Conservation (phyloP, 2,888 invertebrate genomes). For the Leptinotarsa haldemani region DNA sequence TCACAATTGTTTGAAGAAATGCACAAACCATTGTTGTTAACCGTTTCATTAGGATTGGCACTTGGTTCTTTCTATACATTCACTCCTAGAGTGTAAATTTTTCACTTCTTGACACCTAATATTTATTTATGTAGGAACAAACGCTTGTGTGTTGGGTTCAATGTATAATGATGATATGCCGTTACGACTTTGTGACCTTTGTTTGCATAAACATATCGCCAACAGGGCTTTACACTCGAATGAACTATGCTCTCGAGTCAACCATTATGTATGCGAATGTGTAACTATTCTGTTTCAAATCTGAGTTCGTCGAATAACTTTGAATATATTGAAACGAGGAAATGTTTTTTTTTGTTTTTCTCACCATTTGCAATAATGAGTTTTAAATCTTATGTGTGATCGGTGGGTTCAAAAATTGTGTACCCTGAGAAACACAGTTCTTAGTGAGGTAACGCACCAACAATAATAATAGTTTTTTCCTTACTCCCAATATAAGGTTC, state of each 20-base stretch:
- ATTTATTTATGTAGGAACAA: background rate
- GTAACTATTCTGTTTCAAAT: background rate
- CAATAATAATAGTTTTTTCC: too few relatives aligned
- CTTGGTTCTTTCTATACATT: too few relatives aligned
- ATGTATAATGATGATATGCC: constrained; percentile 6
- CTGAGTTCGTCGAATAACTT: background rate
- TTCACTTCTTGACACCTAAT: background rate
- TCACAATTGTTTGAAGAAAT: too few relatives aligned
- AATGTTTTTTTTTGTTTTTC: too few relatives aligned
- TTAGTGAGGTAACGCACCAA: too few relatives aligned
- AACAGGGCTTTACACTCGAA: constrained; percentile 17
- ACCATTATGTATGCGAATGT: constrained; percentile 12
- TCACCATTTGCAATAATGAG: too few relatives aligned
- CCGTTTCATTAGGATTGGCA: too few relatives aligned
- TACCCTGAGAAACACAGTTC: too few relatives aligned
- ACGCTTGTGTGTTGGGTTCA: constrained; percentile 4
- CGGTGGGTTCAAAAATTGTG: too few relatives aligned
- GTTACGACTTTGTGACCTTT: constrained; percentile 1
- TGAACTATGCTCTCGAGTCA: constrained; percentile 16
- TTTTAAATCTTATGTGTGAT: too few relatives aligned
- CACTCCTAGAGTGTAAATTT: background rate
- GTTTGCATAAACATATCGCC: constrained; percentile 16
- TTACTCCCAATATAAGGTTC: too few relatives aligned
- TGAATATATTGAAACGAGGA: background rate
- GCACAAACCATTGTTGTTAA: too few relatives aligned